Conservation (phyloP, 2,888 invertebrate genomes). For the Lomographa bimaculata region DNA sequence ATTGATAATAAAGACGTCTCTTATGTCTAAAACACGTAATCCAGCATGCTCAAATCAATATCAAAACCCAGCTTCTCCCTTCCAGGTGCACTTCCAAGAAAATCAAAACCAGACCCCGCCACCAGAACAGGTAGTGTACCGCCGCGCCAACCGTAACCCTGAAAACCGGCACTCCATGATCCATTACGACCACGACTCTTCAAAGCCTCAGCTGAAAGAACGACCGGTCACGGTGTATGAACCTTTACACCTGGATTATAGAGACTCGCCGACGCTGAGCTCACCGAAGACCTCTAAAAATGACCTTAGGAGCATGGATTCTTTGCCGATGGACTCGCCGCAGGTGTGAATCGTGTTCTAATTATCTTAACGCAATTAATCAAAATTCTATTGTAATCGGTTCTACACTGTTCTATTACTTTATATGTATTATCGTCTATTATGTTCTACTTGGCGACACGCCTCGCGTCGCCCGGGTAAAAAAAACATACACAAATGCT, state of each 20-base stretch:
- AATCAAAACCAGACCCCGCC: constrained; percentile 44
- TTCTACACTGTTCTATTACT: no score
- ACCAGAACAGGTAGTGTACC: constrained; percentile 60
- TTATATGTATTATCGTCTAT: no score
- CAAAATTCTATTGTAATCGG: no score
- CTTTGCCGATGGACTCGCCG: constrained; percentile 67
- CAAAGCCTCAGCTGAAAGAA: constrained; percentile 70
- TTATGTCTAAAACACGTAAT: no score
- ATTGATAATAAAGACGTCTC: no score
- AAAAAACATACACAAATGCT: no score
- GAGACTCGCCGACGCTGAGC: constrained; percentile 68
- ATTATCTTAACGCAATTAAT: no score
- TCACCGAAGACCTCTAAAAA: constrained; percentile 73
- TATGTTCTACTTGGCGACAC: no score
- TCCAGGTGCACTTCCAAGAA: constrained; percentile 76
- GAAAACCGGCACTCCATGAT: constrained; percentile 81
- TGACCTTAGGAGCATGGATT: constrained; percentile 70
- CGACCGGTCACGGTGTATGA: constrained; percentile 75
- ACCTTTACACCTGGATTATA: constrained; percentile 71
- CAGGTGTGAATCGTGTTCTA: no score
- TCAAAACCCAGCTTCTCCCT: no score
- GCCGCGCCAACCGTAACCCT: constrained; percentile 64
- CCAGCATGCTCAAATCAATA: no score
- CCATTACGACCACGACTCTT: constrained; percentile 72
- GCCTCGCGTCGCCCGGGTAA: no score